phyloP scores from a whole-genome alignment of 2,888 invertebrate species.

The Zygaena filipendulae region DNA sequence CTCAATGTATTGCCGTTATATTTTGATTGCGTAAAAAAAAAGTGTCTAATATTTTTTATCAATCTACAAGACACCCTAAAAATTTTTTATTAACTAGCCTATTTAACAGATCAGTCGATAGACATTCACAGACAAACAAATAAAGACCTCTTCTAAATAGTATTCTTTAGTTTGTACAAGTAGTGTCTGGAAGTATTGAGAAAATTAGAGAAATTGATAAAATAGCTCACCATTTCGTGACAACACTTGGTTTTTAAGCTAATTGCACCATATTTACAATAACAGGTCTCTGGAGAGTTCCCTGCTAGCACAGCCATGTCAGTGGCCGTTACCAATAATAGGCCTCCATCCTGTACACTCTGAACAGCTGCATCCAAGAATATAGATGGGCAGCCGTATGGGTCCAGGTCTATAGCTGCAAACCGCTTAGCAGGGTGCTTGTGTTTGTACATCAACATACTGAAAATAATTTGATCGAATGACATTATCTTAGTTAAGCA shows the following conservation, averaged over 20 bases:
- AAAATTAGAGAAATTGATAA: too few species aligned
- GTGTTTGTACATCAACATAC: constrained; percentile 87
- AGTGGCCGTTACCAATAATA: constrained; percentile 95
- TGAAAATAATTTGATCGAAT: constrained; percentile 42
- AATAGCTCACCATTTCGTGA: constrained; percentile 93
- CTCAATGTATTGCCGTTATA: too few species aligned
- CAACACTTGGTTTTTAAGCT: constrained; percentile 87
- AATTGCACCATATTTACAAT: constrained; percentile 92
- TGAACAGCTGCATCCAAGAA: constrained; percentile 94
- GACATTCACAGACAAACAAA: too few species aligned
- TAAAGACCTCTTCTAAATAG: too few species aligned
- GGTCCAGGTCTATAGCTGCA: constrained; percentile 95
- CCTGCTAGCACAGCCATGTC: constrained; percentile 98
- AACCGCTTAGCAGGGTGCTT: constrained; percentile 75
- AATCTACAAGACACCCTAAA: too few species aligned
- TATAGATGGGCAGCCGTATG: constrained; percentile 94
- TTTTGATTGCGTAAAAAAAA: too few species aligned
- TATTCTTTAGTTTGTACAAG: too few species aligned
- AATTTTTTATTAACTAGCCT: too few species aligned
- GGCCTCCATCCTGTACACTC: constrained; percentile 81
- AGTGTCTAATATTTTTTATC: too few species aligned
- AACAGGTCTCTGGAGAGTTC: constrained; percentile 94
- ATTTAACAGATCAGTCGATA: too few species aligned
- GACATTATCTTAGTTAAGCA: constrained; percentile 1
- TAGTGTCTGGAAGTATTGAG: too few species aligned